Evolutionary conservation across 2,113 vertebrate genomes (phyloP).

Genomic region (Hemiscyllium ocellatum): DNA sequence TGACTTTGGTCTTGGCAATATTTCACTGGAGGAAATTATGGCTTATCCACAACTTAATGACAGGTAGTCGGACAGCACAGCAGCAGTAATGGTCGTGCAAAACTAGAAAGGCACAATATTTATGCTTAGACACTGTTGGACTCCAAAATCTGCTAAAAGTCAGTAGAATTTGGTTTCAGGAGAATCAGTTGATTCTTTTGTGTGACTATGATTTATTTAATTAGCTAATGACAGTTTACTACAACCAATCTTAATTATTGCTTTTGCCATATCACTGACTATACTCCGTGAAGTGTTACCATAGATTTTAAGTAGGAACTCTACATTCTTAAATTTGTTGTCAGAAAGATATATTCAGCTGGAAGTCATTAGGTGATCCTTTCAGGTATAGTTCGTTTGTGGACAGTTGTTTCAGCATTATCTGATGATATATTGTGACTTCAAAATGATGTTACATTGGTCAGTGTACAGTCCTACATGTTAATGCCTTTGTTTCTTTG

Average conservation of each 20-base stretch:
- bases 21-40: background rate
- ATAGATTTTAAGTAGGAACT: slow-evolving; percentile 9
- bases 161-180: background rate
- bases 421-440: background rate
- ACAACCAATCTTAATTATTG: slow-evolving; percentile 28
- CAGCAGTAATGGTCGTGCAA: background rate
- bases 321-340: background rate
- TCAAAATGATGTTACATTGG: background rate
- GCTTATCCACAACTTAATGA: background rate
- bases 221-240: slow-evolving; percentile 6
- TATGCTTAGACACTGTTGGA: background rate
- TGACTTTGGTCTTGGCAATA: background rate
- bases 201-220: slow-evolving; percentile 3
- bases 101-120: background rate
- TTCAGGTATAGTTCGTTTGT: background rate
- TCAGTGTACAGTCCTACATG: background rate
- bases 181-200: background rate
- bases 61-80: background rate
- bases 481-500: background rate
- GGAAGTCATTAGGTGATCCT: background rate
- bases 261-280: background rate
- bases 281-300: background rate
- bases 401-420: background rate
- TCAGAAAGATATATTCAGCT: background rate
- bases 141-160: background rate